Conservation (phyloP, 2,888 invertebrate genomes). For the Plutella xylostella region DNA sequence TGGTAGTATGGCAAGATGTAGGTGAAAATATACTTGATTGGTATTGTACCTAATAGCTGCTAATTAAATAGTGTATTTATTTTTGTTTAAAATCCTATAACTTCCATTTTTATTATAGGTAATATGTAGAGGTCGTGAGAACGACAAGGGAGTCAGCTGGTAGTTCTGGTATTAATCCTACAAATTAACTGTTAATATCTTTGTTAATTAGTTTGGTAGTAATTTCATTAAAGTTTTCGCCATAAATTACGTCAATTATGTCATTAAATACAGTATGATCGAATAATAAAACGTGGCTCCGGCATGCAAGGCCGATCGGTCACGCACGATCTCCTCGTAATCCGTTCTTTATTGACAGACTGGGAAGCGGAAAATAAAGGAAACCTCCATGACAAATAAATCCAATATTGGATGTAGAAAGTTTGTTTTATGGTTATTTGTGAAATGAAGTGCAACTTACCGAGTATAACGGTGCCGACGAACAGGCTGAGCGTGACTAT, state of each 20-base stretch:
- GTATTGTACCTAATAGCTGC: neutral
- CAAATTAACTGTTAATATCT: too few relatives aligned
- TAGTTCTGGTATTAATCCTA: too few relatives aligned
- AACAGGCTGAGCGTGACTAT: conserved; percentile 92
- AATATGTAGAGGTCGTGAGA: neutral
- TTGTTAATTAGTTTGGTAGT: too few relatives aligned
- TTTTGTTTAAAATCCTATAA: too few relatives aligned
- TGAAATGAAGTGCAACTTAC: conserved; percentile 72
- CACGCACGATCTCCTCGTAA: conserved; percentile 3
- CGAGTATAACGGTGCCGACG: conserved; percentile 92
- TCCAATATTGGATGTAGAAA: too few relatives aligned
- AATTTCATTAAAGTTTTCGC: neutral
- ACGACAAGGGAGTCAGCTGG: too few relatives aligned
- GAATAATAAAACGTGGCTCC: neutral
- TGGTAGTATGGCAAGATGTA: too few relatives aligned
- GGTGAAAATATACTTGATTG: too few relatives aligned
- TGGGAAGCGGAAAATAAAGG: neutral
- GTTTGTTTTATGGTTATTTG: too few relatives aligned
- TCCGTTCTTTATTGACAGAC: neutral
- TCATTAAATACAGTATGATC: conserved; percentile 1
- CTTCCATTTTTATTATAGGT: too few relatives aligned
- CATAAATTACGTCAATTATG: conserved; percentile 1
- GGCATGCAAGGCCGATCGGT: conserved; percentile 5
- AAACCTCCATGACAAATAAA: neutral
- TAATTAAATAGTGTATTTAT: neutral